A percentile compares a stretch with the other conserved stretches of the same genome.
These are phyloP conservation scores for Crax fasciolata DNA, from an alignment of 2,797 vertebrate genomes.

Conservation along the genomic window DNA sequence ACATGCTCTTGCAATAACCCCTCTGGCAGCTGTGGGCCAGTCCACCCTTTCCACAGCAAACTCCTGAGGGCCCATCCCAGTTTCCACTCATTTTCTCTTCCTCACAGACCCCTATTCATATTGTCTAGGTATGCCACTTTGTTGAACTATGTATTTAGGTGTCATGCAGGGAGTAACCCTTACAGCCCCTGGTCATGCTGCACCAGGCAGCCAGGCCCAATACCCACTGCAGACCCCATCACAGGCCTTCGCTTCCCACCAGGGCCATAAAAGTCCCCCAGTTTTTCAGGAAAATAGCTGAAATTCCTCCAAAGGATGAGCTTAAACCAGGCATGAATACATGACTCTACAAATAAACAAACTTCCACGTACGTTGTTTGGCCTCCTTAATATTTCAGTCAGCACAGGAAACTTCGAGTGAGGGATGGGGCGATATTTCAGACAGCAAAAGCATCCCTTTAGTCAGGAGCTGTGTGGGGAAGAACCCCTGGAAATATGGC, in stretches of 20 bases:
- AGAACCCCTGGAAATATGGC: neutral
- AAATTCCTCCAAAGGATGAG: conserved; percentile 39
- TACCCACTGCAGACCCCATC: neutral
- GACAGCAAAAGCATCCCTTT: neutral
- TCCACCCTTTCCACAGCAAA: accelerated
- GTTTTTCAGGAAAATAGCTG: conserved; percentile 54
- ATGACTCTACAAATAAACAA: conserved; percentile 60
- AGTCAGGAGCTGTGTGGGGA: neutral
- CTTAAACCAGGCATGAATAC: conserved; percentile 34
- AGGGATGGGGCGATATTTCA: conserved; percentile 51
- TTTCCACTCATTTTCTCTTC: neutral
- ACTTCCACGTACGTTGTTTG: neutral
- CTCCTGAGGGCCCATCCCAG: neutral
- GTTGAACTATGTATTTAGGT: neutral
- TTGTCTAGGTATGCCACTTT: too few relatives aligned
- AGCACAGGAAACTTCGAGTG: conserved; percentile 55
- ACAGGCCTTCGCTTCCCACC: neutral
- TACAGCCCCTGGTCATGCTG: neutral
- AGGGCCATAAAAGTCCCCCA: neutral
- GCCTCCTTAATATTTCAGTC: conserved; percentile 59
- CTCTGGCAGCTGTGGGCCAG: accelerated
- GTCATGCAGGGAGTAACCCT: neutral
- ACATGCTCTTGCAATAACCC: accelerated
- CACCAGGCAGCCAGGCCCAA: neutral
- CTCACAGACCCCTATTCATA: too few relatives aligned